Evolutionary conservation across 2,797 vertebrate genomes (phyloP).

Genomic region (Molothrus aeneus): DNA sequence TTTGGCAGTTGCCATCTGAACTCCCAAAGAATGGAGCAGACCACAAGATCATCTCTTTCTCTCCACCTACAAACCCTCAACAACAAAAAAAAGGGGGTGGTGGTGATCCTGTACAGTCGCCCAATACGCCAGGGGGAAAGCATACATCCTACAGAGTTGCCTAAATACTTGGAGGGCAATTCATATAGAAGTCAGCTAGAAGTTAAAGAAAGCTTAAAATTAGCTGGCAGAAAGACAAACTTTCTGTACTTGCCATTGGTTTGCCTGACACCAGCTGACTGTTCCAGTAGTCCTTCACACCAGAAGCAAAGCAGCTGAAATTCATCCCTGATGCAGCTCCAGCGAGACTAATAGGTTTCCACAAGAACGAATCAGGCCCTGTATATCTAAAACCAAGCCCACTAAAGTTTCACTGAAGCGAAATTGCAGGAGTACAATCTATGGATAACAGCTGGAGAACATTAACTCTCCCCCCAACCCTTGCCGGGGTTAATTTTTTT

Average conservation of each 20-base stretch:
- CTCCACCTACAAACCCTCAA: not conserved
- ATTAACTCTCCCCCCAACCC: constrained; percentile 74
- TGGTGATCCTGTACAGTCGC: rapidly evolving
- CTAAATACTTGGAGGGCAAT: not conserved
- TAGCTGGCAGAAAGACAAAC: not conserved
- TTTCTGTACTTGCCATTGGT: constrained; percentile 34
- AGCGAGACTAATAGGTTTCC: constrained; percentile 9
- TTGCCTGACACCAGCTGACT: constrained; percentile 55
- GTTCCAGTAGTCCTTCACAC: constrained; percentile 1
- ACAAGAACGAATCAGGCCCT: constrained; percentile 1
- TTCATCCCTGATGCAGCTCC: constrained; percentile 9
- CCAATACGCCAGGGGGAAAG: not conserved
- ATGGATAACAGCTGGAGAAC: constrained; percentile 81
- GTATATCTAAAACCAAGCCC: constrained; percentile 71
- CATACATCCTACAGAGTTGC: not conserved
- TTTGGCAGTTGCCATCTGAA: not conserved
- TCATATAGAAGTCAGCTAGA: not conserved
- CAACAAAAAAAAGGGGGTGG: rapidly evolving
- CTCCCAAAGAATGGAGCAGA: not conserved
- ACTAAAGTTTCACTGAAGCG: constrained; percentile 66
- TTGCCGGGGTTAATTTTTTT: constrained; percentile 73
- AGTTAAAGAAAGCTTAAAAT: not conserved
- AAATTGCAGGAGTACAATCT: constrained; percentile 78
- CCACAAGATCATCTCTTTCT: not conserved
- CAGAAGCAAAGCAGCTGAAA: constrained; percentile 22